Conservation (phyloP, 2,888 invertebrate species). For the Aphidoletes aphidimyza region DNA sequence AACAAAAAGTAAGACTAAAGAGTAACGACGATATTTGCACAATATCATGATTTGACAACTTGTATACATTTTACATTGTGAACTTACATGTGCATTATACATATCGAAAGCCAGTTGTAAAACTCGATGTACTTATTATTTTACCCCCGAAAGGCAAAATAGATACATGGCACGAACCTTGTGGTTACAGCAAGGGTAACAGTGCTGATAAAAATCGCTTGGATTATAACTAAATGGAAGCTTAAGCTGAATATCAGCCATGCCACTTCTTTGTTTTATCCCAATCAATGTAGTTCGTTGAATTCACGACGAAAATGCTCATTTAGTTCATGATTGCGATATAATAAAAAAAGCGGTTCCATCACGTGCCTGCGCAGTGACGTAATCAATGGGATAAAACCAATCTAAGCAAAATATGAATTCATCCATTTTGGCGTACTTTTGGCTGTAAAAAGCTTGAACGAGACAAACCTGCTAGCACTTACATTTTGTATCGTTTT, state of each 20-base stretch:
- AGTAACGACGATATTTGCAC: neutral
- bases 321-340: neutral
- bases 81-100: no score
- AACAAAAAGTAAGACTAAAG: neutral
- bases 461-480: no score
- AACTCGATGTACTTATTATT: no score
- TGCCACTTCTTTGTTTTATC: neutral
- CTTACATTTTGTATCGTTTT: no score
- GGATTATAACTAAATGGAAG: neutral
- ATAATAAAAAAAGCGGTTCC: neutral
- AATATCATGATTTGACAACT: neutral
- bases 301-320: neutral
- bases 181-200: no score
- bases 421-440: neutral
- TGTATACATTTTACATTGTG: no score
- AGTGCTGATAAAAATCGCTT: neutral
- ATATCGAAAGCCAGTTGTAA: no score
- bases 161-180: no score
- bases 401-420: neutral
- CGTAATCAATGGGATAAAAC: neutral
- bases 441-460: no score
- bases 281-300: neutral
- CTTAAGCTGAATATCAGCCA: neutral
- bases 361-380: neutral
- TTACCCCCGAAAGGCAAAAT: no score